phyloP scores from a whole-genome alignment of 1,140 invertebrate species.

The Daktulosphaira vitifoliae region DNA sequence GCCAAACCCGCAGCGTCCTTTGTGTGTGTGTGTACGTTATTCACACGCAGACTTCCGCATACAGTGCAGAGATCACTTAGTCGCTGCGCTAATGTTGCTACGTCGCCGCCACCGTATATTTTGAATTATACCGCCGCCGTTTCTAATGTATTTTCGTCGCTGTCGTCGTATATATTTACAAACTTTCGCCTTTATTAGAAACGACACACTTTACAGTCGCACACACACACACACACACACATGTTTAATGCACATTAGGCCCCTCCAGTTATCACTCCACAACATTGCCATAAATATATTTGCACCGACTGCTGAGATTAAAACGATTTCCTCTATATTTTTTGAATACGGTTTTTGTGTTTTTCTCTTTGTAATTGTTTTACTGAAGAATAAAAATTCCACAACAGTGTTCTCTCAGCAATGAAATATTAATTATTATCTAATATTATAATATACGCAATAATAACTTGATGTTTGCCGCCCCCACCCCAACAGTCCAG shows the following conservation, averaged over 20 bases:
- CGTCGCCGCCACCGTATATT: not conserved
- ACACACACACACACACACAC: too few relatives aligned
- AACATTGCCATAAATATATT: not conserved
- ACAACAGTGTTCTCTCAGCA: too few relatives aligned
- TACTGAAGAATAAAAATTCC: too few relatives aligned
- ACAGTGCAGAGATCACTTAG: too few relatives aligned
- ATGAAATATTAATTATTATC: too few relatives aligned
- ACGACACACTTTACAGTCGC: slow-evolving; percentile 20
- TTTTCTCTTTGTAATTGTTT: too few relatives aligned
- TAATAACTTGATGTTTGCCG: too few relatives aligned
- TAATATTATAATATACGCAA: too few relatives aligned
- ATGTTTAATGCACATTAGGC: slow-evolving; percentile 3
- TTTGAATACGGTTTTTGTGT: too few relatives aligned
- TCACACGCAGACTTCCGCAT: not conserved
- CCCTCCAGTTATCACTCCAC: too few relatives aligned
- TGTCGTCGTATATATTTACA: slow-evolving; percentile 9
- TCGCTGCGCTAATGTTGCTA: slow-evolving; percentile 3
- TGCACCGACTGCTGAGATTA: slow-evolving; percentile 4
- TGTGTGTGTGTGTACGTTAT: too few relatives aligned
- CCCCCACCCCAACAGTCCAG: too few relatives aligned
- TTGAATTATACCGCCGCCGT: not conserved
- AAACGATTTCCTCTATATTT: not conserved
- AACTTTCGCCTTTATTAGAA: slow-evolving; percentile 28
- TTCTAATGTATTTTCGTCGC: not conserved
- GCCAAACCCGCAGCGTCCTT: not conserved